Base-by-base conservation (phyloP, 2,888 invertebrate species). In the Parthenolecanium corni region DNA sequence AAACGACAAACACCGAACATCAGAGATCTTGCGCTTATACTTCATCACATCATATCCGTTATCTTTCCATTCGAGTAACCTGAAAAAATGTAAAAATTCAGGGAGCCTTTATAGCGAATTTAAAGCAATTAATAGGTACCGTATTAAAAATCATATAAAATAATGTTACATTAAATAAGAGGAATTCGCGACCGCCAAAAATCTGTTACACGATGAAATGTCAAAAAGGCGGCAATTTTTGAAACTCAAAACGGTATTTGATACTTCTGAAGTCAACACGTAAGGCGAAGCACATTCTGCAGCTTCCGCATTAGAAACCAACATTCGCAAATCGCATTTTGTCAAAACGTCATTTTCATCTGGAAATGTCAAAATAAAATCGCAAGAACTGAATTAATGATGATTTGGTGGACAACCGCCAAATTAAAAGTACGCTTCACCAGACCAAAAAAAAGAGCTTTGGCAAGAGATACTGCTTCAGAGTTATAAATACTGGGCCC, bases 251-350 rank as follows among this genome's bases (percentile, higher is more conserved):
- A 36, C 20, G 25, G 21, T 18, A 23, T 12, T 36, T 1, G 47
- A 58, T 2, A 14, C 58, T 16, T 58, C 36, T 1, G 25, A 31
- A 0, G 31, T 25, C 1, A 23, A 24, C 4, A 63, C 36, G 9
- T 5, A 20, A 12, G 63, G 63, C 6, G 25, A 44, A 11, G 63
- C 52, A 25, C 63, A 63, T 1, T 36, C 53, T 2, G 63, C 63
- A 11, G 63, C 63, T 63, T 63, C 53, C 2, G 53, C 63, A 25
- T 63, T 63, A 20, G 52, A 63, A 2, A 63, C 38, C 4, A 63
- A 52, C 53, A 53, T 31, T 23, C 63, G 36, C 14, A 63, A 47
- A 52, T 63, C 53, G 40, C 53, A 46, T 52, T 53, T 63, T 21
- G 21, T 63, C 44, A 63, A 38, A 18, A 38, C 6, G 46, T 53